Conservation (phyloP, 1,140 invertebrate species). For the Hyles euphorbiae region DNA sequence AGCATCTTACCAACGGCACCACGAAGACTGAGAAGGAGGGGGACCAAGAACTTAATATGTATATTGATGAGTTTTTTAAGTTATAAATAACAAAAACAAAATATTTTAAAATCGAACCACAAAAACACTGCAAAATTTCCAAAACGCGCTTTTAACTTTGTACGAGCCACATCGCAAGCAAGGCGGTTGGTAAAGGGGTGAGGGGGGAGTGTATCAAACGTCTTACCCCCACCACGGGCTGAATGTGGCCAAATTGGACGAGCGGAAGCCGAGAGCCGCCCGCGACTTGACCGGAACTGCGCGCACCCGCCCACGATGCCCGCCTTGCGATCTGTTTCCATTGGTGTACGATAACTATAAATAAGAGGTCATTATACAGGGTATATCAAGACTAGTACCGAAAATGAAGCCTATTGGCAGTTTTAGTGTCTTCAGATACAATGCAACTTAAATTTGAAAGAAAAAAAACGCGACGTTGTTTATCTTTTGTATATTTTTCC, state of each 20-base stretch:
- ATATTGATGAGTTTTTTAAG: too few species aligned
- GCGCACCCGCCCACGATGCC: conserved; percentile 32
- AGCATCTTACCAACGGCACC: too few species aligned
- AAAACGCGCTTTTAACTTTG: neutral
- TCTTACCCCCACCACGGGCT: conserved; percentile 45
- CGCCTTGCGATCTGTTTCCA: conserved; percentile 39
- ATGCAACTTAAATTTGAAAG: neutral
- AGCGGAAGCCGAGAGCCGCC: conserved; percentile 56
- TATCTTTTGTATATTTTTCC: neutral
- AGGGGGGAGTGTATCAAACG: conserved; percentile 28
- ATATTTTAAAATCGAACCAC: too few species aligned
- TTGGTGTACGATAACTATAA: conserved; percentile 7
- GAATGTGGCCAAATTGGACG: conserved; percentile 67
- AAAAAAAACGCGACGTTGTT: neutral
- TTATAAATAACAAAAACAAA: too few species aligned
- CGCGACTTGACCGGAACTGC: conserved; percentile 69
- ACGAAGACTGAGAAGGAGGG: too few species aligned
- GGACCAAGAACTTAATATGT: too few species aligned
- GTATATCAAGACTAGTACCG: too few species aligned
- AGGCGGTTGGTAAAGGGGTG: neutral
- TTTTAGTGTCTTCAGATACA: neutral
- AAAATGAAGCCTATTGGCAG: too few species aligned
- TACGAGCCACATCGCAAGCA: conserved; percentile 6
- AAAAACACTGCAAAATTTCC: neutral
- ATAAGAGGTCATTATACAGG: neutral